These are phyloP conservation scores for Peribatodes rhomboidaria DNA, from an alignment of 2,888 invertebrate genomes.

Conservation along the genomic window DNA sequence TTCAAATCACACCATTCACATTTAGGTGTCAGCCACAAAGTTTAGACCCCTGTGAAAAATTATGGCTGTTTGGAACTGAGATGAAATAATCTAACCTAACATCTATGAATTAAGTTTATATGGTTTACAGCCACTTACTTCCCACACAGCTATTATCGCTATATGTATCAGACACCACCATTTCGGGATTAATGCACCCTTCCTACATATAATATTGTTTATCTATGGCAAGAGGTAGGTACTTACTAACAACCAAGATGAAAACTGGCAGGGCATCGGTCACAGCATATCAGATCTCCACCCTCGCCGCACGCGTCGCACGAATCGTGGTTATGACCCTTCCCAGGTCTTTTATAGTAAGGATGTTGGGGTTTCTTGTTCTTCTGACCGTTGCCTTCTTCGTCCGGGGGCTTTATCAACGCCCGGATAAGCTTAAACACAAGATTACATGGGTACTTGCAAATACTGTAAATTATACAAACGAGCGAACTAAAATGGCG, in stretches of 20 bases:
- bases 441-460: neutral
- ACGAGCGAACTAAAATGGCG: slow-evolving; percentile 60
- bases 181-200: too few species aligned
- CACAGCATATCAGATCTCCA: slow-evolving; percentile 98
- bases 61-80: too few species aligned
- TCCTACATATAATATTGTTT: too few species aligned
- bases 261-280: slow-evolving; percentile 98
- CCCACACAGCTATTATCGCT: too few species aligned
- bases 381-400: slow-evolving; percentile 88
- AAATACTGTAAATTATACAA: neutral
- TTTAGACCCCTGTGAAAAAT: too few species aligned
- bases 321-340: slow-evolving; percentile 96
- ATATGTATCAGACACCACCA: too few species aligned
- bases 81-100: too few species aligned
- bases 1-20: too few species aligned
- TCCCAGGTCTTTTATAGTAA: slow-evolving; percentile 94
- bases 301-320: slow-evolving; percentile 98
- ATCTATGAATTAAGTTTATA: too few species aligned
- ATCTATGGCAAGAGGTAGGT: neutral
- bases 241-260: slow-evolving; percentile 98
- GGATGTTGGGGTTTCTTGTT: slow-evolving; percentile 91
- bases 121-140: too few species aligned
- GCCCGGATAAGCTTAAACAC: slow-evolving; percentile 93
- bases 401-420: slow-evolving; percentile 94
- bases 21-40: too few species aligned